Evolutionary conservation across 35 echinoderm and acorn worm genomes (phyloP).

Genomic region (Ophioderma brevispina): DNA sequence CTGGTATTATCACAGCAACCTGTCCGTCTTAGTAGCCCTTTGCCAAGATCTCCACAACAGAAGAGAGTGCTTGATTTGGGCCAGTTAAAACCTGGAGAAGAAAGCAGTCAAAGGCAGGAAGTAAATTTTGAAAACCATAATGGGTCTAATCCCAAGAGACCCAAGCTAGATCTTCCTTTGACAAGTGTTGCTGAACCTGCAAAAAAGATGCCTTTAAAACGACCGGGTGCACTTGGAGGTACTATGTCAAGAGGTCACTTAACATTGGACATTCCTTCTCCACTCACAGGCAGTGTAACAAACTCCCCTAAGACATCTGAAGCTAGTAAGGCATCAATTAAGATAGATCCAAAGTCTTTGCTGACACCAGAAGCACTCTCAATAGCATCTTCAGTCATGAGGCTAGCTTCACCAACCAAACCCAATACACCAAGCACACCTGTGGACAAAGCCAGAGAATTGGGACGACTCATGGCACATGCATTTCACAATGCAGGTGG

Average conservation of each 20-base stretch:
- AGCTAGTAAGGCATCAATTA: slow-evolving; percentile 37
- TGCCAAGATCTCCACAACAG: neutral
- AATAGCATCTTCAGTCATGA: slow-evolving; percentile 95
- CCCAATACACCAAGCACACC: slow-evolving; percentile 89
- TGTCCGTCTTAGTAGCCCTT: neutral
- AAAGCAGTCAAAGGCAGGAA: neutral
- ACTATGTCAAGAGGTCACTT: slow-evolving; percentile 36
- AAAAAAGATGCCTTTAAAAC: neutral
- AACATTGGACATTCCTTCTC: slow-evolving; percentile 73
- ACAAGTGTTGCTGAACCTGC: neutral
- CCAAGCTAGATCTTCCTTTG: neutral
- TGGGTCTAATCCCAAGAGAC: neutral
- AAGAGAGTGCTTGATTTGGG: neutral
- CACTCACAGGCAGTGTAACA: slow-evolving; percentile 62
- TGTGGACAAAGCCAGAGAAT: slow-evolving; percentile 84
- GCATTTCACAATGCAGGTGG: slow-evolving; percentile 98
- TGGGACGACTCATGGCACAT: slow-evolving; percentile 88
- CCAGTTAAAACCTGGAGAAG: neutral
- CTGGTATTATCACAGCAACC: neutral
- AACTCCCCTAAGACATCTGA: slow-evolving; percentile 43
- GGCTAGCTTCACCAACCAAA: slow-evolving; percentile 84
- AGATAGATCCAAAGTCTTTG: slow-evolving; percentile 80
- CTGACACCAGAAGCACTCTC: slow-evolving; percentile 93
- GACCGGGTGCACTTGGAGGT: slow-evolving; percentile 7
- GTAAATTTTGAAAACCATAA: neutral